Evolutionary conservation across 2,797 vertebrate genomes (phyloP), one percentile per base, ranked within the genome.

Genomic region (Loris lydekkerianus): DNA sequence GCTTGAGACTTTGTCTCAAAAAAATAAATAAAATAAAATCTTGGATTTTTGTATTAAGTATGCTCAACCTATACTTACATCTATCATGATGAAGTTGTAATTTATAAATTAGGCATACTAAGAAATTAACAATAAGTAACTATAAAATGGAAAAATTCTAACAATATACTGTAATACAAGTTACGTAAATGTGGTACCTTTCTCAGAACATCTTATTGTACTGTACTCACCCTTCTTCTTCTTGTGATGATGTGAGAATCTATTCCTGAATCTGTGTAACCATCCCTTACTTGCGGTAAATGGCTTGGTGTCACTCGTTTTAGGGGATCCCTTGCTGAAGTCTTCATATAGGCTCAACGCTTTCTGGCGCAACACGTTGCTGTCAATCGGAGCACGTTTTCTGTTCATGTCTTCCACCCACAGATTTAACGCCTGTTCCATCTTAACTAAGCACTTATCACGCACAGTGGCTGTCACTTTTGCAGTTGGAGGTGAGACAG

Each of bases 361-460:
- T 60, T 80, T 80, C 56, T 37, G 49, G 49, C 77, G n/a, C 56
- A 80, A 43, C 83, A 46, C 21, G 25, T 69, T 86, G 83, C 83
- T 46, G 60, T 86, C 83, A 67, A 53, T 86, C 10, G 83, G 61
- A 58, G 31, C 37, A 43, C 31, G 53, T 20, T 46, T 86, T 67
- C 83, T 86, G 46, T 86, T 86, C 83, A 86, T 86, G 37, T 86
- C 83, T 69, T 86, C 83, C 8, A 69, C 60, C 82, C 82, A 85
- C 58, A 85, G 37, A 34, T 85, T 29, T 17, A 85, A 34, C 0
- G 40, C 82, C 60, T 85, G 53, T 46, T 85, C 82, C 82, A 85
- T 61, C 60, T 85, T 67, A 43, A 85, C 65, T 29, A 69, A 85
- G 40, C 40, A 18, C 40, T 63, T 85, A 67, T 85, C 82, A 46